Evolutionary conservation across 2,888 invertebrate genomes (phyloP), one percentile per base, ranked within the genome.

Genomic region (Hybos culiciformis): DNA sequence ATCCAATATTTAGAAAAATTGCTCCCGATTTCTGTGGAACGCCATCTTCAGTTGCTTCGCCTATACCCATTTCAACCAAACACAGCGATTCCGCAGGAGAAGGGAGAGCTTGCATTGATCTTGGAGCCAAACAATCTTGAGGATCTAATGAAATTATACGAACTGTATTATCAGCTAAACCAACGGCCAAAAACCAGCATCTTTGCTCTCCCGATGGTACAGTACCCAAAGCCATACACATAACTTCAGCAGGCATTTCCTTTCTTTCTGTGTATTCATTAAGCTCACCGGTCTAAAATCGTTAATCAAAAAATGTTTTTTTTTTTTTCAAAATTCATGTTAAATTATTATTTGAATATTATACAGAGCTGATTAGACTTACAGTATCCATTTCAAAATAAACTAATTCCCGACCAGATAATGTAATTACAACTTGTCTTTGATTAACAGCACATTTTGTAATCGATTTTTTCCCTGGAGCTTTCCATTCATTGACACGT

Each of bases 361-460:
- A 31, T 4, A 31, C 5, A 9, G 5, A 31, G n/a, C 8, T 5
- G 29, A 32, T 32, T 29, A 29, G n/a, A 73, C 85, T 80, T 76
- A 94, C 93, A 53, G 92, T 85, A 67, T 98, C 97, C 93, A 98
- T 92, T 73, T 98, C 97, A 64, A 98, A 98, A 70, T 97, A 98
- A 34, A 98, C 94, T 46, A 99, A 72, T 70, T 98, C 98, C 31
- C 96, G 92, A 4, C 96, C 97, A 29, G 92, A 90, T 37, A 99
- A 70, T 2, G 98, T 96, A 50, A 98, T 97, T 1, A 97, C 96
- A 23, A 98, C 96, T 71, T 98, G 98, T 47, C 96, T 74, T 63
- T 94, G 91, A 70, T 98, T 99, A 15, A 99, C 92, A 0, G 98
- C 97, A 67, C 97, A 98, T 64, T 91, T 91, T 0, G 92, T 86